Conservation (phyloP, 1,140 invertebrate species). For the Neomicropteryx cornuta region DNA sequence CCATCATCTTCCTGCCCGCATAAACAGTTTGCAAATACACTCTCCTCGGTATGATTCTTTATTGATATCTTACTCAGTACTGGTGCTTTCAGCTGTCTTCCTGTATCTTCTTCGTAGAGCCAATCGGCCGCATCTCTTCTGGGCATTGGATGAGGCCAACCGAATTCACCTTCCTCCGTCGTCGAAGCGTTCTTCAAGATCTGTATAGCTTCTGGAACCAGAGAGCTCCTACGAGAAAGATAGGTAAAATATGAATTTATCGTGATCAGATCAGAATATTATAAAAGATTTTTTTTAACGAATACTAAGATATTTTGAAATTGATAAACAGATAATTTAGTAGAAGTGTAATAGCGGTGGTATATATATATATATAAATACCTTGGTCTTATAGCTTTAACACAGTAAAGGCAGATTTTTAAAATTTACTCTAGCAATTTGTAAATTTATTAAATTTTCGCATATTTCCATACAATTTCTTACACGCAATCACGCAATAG, state of each 20-base stretch:
- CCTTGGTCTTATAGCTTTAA: no score
- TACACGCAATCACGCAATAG: no score
- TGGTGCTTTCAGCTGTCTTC: constrained; percentile 27
- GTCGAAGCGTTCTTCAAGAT: constrained; percentile 46
- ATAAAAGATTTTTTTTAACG: not conserved
- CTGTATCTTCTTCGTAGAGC: constrained; percentile 43
- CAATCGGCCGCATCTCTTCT: constrained; percentile 44
- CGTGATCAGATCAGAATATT: not conserved
- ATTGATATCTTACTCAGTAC: constrained; percentile 21
- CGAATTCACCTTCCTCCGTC: constrained; percentile 52
- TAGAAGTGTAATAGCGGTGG: no score
- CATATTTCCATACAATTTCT: no score
- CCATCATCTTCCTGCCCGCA: no score
- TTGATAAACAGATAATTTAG: no score
- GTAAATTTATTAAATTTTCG: no score
- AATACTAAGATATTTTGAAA: not conserved
- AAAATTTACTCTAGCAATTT: no score
- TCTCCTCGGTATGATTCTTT: no score
- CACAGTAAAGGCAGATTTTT: no score
- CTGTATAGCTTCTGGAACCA: constrained; percentile 39
- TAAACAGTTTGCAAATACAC: no score
- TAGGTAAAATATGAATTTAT: not conserved
- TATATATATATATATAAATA: no score
- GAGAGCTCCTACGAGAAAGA: constrained; percentile 30
- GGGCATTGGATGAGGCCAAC: constrained; percentile 41